Percentiles rank a stretch among this genome's conserved stretches.
Evolutionary conservation across 2,797 vertebrate genomes (phyloP).

Genomic region (Phrynocephalus forsythii): DNA sequence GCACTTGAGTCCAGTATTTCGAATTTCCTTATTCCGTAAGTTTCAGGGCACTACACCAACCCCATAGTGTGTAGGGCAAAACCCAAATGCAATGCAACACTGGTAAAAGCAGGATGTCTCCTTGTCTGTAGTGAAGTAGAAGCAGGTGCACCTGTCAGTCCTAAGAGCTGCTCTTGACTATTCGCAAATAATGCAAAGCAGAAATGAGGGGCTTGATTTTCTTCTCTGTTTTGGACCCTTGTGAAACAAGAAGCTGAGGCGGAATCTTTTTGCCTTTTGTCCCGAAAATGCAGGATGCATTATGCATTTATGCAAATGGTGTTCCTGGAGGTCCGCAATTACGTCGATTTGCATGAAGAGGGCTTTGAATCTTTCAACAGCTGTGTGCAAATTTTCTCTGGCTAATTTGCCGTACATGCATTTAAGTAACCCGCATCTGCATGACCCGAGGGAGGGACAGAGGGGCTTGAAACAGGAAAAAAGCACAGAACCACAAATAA

Average conservation of each 20-base stretch:
- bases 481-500: slow-evolving; percentile 16
- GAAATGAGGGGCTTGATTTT: background rate
- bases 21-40: background rate
- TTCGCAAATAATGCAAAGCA: fast-evolving
- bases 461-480: background rate
- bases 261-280: background rate
- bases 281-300: background rate
- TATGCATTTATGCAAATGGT: slow-evolving; percentile 29
- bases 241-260: background rate
- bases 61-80: too few relatives aligned
- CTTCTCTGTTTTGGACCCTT: background rate
- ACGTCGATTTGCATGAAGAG: slow-evolving; percentile 18
- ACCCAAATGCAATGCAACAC: background rate
- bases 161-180: background rate
- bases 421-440: background rate
- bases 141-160: background rate
- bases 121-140: fast-evolving
- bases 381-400: background rate
- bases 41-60: background rate
- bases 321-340: background rate
- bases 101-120: background rate
- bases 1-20: background rate
- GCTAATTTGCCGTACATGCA: background rate
- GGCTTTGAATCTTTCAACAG: slow-evolving; percentile 14
- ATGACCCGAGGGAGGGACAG: fast-evolving